Conservation (phyloP, 2,797 vertebrate species). For the Scolopax bukidnonensis region DNA sequence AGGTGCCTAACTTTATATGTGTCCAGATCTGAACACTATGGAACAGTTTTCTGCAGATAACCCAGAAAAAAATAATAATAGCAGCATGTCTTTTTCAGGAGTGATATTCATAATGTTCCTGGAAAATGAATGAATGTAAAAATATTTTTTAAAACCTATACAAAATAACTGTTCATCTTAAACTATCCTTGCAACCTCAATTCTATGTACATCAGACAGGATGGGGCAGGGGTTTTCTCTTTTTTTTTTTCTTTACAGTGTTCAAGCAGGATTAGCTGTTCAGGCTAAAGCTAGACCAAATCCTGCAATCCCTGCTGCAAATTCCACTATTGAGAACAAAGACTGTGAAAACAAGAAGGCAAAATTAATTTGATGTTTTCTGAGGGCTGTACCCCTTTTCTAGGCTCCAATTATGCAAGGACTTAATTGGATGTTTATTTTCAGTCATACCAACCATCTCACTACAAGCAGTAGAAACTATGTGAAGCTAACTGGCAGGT, state of each 20-base stretch:
- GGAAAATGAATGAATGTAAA: background rate
- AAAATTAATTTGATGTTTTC: background rate
- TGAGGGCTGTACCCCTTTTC: background rate
- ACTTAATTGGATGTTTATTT: background rate
- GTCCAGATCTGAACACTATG: background rate
- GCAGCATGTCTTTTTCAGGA: background rate
- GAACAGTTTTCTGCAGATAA: background rate
- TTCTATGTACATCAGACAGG: background rate
- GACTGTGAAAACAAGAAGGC: background rate
- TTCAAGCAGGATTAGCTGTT: background rate
- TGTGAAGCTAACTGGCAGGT: background rate
- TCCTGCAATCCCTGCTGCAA: background rate
- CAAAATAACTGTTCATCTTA: background rate
- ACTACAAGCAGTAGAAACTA: background rate
- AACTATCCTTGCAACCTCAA: background rate
- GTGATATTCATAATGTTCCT: background rate
- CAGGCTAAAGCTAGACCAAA: background rate
- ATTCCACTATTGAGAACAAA: background rate
- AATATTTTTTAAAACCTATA: background rate
- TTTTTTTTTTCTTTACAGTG: background rate
- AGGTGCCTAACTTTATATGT: conserved; percentile 10
- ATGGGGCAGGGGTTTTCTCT: background rate
- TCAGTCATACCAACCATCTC: background rate
- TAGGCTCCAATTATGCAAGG: background rate
- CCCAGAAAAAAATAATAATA: background rate